Evolutionary conservation across 2,113 vertebrate species (phyloP).

Genomic region (Tinamus guttatus): DNA sequence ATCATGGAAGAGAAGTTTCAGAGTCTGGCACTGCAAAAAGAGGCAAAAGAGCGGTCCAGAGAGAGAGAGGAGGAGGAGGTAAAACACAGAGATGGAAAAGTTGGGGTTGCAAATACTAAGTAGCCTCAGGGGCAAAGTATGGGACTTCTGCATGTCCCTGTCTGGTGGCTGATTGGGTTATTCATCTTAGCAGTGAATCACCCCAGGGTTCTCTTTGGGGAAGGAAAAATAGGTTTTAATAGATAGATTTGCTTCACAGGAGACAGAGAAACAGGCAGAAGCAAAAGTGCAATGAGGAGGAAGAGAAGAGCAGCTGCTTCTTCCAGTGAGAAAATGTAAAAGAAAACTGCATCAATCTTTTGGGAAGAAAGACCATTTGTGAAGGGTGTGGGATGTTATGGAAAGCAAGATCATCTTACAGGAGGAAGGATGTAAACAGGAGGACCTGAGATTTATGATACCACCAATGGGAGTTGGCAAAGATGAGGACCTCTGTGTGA

Average conservation of each 20-base stretch:
- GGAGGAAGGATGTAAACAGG: no score
- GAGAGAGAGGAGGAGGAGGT: background rate
- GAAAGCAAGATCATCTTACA: background rate
- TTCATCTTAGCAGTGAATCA: background rate
- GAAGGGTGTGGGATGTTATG: background rate
- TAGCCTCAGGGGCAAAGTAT: background rate
- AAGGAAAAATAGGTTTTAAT: background rate
- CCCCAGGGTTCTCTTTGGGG: background rate
- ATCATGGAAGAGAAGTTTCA: background rate
- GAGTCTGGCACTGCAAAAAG: background rate
- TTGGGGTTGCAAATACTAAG: background rate
- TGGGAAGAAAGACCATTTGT: background rate
- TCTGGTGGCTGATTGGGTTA: background rate
- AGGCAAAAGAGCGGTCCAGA: background rate
- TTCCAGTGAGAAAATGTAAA: background rate
- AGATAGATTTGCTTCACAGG: background rate
- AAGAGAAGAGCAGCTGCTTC: accelerated
- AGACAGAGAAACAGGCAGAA: background rate
- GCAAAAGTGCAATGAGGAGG: background rate
- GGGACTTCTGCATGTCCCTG: background rate
- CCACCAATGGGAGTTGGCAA: background rate
- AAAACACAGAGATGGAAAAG: background rate
- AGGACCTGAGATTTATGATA: accelerated
- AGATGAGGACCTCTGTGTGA: accelerated
- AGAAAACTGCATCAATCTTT: accelerated